Conservation (phyloP, 2,888 invertebrate genomes). For the Amaurobius ferox region DNA sequence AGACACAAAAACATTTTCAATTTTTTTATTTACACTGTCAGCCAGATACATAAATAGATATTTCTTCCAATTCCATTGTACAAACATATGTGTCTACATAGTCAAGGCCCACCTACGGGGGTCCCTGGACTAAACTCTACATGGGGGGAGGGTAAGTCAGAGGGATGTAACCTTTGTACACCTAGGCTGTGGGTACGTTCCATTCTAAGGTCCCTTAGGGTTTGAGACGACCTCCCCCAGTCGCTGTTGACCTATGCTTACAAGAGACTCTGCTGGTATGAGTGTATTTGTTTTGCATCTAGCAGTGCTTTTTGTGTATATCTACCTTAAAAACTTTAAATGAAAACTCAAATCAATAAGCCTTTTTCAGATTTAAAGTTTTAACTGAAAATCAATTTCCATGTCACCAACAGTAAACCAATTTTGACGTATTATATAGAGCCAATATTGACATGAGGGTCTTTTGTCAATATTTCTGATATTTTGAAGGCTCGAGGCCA, state of each 20-base stretch:
- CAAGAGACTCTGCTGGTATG: not conserved
- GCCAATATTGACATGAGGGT: too few species aligned
- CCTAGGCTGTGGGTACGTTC: slow-evolving; percentile 51
- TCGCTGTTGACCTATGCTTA: slow-evolving; percentile 1
- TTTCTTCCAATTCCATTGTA: slow-evolving; percentile 63
- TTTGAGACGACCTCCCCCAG: slow-evolving; percentile 45
- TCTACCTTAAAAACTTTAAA: not conserved
- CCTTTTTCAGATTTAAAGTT: too few species aligned
- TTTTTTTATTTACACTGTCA: slow-evolving; percentile 67
- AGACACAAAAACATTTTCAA: too few species aligned
- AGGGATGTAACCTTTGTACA: slow-evolving; percentile 48
- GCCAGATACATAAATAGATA: slow-evolving; percentile 71
- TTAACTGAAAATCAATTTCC: too few species aligned
- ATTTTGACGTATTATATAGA: too few species aligned
- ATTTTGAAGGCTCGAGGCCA: too few species aligned
- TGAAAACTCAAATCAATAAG: too few species aligned
- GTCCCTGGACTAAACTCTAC: slow-evolving; percentile 38
- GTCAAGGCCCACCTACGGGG: slow-evolving; percentile 45
- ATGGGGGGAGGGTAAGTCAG: slow-evolving; percentile 32
- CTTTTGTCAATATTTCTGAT: too few species aligned
- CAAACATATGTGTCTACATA: slow-evolving; percentile 52
- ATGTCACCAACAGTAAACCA: too few species aligned
- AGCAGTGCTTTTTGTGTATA: not conserved
- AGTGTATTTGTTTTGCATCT: too few species aligned
- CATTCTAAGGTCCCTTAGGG: slow-evolving; percentile 28